Percentiles rank a stretch among this genome's conserved stretches.
Conservation (phyloP, 2,888 invertebrate genomes). For the Phasia obesa region DNA sequence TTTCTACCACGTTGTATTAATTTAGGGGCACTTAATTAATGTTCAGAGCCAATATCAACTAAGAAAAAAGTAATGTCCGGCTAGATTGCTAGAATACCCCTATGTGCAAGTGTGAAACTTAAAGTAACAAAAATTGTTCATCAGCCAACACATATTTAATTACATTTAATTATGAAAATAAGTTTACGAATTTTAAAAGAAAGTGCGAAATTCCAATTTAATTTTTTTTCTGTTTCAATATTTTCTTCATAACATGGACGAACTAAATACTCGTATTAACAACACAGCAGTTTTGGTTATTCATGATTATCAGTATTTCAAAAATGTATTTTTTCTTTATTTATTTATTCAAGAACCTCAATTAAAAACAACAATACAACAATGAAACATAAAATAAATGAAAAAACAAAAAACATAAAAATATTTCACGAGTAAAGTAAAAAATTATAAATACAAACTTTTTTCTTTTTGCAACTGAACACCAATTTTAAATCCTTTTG, state of each 20-base stretch:
- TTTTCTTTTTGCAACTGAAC: conserved; percentile 61
- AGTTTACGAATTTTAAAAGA: no score
- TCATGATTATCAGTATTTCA: conserved; percentile 21
- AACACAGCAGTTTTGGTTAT: background rate
- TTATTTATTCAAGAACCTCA: conserved; percentile 64
- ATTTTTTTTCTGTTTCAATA: background rate
- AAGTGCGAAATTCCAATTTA: no score
- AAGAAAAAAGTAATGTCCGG: no score
- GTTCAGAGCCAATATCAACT: no score
- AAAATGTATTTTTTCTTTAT: conserved; percentile 11
- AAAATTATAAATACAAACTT: conserved; percentile 32
- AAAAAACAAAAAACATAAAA: no score
- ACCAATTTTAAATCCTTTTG: conserved; percentile 66
- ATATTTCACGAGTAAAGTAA: background rate
- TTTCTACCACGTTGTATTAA: no score
- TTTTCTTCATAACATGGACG: background rate
- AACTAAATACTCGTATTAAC: background rate
- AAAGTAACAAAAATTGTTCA: no score
- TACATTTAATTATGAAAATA: no score
- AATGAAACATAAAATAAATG: conserved; percentile 37
- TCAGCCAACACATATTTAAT: no score
- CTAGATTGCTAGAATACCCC: no score
- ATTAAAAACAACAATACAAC: conserved; percentile 67
- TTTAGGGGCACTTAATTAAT: no score
- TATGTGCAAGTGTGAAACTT: no score